These are phyloP conservation scores for Pristionchus exspectatus DNA, from an alignment of 2,888 invertebrate genomes.

Conservation along the genomic window DNA sequence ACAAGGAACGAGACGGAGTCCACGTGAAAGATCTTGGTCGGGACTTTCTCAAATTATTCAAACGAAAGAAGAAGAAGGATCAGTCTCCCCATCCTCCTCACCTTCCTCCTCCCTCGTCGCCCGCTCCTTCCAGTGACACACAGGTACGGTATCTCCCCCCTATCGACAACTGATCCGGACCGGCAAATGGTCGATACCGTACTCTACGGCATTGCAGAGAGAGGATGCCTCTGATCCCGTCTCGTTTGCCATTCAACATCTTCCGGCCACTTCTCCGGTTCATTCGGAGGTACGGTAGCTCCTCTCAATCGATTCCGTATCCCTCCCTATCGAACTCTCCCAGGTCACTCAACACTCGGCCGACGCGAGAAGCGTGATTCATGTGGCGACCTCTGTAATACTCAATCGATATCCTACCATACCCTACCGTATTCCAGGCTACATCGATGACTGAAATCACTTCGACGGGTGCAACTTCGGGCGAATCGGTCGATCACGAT, in stretches of 20 bases:
- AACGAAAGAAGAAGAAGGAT: conserved; percentile 27
- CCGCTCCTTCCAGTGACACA: not conserved
- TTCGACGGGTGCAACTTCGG: conserved; percentile 1
- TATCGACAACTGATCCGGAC: not conserved
- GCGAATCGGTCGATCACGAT: conserved; percentile 9
- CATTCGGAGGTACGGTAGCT: conserved; percentile 4
- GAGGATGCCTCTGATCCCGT: conserved; percentile 18
- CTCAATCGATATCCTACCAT: not conserved
- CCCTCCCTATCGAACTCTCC: not conserved
- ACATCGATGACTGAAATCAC: conserved; percentile 27
- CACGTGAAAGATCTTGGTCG: not conserved
- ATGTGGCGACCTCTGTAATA: not conserved
- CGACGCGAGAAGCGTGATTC: not conserved
- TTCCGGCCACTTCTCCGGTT: not conserved
- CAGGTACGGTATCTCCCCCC: not conserved
- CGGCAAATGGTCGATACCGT: too few relatives aligned
- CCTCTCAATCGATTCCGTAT: not conserved
- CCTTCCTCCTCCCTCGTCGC: not conserved
- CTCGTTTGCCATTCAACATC: not conserved
- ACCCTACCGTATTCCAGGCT: conserved; percentile 14
- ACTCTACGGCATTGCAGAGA: not conserved
- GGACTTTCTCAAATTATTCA: conserved; percentile 1
- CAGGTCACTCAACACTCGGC: conserved; percentile 14
- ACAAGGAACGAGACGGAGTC: not conserved
- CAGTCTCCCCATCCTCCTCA: not conserved